Conservation (phyloP, 2,113 vertebrate genomes). For the Psittacula cyanocephala region DNA sequence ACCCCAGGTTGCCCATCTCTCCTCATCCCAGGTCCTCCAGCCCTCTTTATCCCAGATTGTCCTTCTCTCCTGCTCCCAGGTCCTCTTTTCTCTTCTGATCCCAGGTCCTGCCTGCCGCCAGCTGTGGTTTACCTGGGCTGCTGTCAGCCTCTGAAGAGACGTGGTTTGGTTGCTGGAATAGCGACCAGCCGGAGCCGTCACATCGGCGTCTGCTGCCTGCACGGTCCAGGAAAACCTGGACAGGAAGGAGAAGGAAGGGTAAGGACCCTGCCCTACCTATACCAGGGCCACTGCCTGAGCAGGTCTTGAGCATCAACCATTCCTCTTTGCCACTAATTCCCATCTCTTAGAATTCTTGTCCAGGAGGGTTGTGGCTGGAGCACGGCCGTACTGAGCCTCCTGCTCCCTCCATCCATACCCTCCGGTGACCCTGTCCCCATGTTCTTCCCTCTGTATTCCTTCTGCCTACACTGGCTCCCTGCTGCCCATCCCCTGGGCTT, state of each 20-base stretch:
- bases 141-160: background rate
- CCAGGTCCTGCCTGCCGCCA: background rate
- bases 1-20: background rate
- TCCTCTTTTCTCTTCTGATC: background rate
- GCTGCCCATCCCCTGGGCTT: background rate
- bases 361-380: background rate
- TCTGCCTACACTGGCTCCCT: accelerated
- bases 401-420: accelerated
- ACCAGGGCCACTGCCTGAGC: background rate
- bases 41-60: background rate
- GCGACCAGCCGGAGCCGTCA: accelerated
- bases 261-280: background rate
- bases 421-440: accelerated
- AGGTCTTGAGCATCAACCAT: background rate
- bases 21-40: background rate
- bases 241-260: background rate
- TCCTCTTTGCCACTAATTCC: background rate
- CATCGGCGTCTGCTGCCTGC: background rate
- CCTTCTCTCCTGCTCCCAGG: background rate
- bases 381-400: accelerated
- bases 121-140: background rate
- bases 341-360: background rate
- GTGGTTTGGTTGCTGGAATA: background rate
- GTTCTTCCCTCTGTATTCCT: background rate
- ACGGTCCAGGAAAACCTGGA: background rate